Conservation (phyloP, 2,113 vertebrate species). For the Chroicocephalus ridibundus region DNA sequence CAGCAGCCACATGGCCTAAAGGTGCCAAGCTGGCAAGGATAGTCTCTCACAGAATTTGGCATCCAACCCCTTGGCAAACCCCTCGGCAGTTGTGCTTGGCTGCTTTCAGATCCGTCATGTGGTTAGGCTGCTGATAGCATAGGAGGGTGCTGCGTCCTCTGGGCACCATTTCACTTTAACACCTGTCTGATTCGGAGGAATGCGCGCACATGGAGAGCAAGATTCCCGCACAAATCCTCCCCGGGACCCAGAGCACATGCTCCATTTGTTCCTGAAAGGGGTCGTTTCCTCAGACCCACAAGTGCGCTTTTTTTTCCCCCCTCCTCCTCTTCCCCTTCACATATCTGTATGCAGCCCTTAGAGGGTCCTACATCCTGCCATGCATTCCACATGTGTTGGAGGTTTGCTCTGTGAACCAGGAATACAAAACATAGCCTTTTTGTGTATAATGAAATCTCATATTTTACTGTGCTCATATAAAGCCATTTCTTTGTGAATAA, state of each 20-base stretch:
- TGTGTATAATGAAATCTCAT: slow-evolving; percentile 52
- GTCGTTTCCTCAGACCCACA: slow-evolving; percentile 17
- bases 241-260: not conserved
- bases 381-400: slow-evolving; percentile 48
- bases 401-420: slow-evolving; percentile 15
- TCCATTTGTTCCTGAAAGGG: slow-evolving; percentile 25
- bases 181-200: slow-evolving; percentile 67
- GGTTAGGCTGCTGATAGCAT: slow-evolving; percentile 52
- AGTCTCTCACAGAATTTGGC: slow-evolving; percentile 54
- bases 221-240: slow-evolving; percentile 59
- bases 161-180: slow-evolving; percentile 51
- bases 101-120: slow-evolving; percentile 60
- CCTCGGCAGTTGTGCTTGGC: slow-evolving; percentile 65
- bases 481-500: slow-evolving; percentile 36
- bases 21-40: slow-evolving; percentile 73
- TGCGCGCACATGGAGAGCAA: slow-evolving; percentile 43
- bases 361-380: slow-evolving; percentile 55
- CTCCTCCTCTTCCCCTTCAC: not conserved
- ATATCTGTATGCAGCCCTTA: not conserved
- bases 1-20: slow-evolving; percentile 54
- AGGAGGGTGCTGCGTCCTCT: slow-evolving; percentile 44
- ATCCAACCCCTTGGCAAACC: slow-evolving; percentile 49
- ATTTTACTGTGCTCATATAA: slow-evolving; percentile 50
- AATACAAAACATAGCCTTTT: slow-evolving; percentile 18
- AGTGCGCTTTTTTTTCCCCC: not conserved